Evolutionary conservation across 1,140 invertebrate species (phyloP).

Genomic region (Parapsyche elsis): DNA sequence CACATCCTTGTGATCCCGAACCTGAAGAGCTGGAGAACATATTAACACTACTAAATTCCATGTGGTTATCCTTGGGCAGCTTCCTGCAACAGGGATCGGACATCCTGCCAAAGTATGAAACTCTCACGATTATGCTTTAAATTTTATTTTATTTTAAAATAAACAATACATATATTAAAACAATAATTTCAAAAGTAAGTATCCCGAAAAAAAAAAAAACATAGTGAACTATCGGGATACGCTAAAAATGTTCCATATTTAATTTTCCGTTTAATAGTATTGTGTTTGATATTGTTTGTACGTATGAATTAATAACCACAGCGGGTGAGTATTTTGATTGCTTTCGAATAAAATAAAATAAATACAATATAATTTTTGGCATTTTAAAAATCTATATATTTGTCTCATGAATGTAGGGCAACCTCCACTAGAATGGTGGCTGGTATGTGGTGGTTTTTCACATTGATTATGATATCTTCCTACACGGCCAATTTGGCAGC

Average conservation of each 20-base stretch:
- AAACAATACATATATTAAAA: background rate
- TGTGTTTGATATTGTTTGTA: no score
- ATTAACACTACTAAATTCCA: conserved; percentile 80
- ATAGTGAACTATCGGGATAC: background rate
- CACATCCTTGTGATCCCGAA: conserved; percentile 85
- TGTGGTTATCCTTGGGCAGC: conserved; percentile 83
- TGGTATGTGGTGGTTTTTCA: conserved; percentile 96
- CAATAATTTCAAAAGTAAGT: background rate
- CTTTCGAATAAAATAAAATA: no score
- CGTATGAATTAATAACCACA: no score
- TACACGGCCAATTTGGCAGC: conserved; percentile 97
- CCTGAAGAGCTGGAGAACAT: conserved; percentile 83
- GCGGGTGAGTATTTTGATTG: no score
- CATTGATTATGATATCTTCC: conserved; percentile 94
- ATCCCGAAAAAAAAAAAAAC: no score
- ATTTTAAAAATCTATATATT: no score
- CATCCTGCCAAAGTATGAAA: conserved; percentile 78
- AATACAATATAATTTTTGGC: no score
- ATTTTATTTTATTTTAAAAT: background rate
- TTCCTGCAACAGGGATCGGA: conserved; percentile 86
- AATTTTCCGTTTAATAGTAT: no score
- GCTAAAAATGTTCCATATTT: no score
- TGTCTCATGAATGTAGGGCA: conserved; percentile 64
- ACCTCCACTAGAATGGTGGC: conserved; percentile 80
- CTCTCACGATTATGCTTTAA: background rate